Evolutionary conservation across 1,140 invertebrate species (phyloP).

Genomic region (Pogonomyrmex barbatus): DNA sequence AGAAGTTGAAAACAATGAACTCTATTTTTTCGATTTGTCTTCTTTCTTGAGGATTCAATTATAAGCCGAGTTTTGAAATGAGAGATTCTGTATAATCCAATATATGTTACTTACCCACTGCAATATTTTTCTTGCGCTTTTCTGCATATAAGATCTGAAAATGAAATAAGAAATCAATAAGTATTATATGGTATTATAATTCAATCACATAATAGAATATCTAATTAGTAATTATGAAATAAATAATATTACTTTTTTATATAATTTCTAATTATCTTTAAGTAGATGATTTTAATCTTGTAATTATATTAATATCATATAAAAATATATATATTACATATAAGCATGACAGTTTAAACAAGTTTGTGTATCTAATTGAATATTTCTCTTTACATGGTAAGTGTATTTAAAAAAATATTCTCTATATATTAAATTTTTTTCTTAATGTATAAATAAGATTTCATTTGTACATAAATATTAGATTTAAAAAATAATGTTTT

Average conservation of each 20-base stretch:
- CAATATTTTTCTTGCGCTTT: slow-evolving; percentile 54
- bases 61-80: slow-evolving; percentile 6
- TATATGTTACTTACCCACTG: slow-evolving; percentile 62
- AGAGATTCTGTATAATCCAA: neutral
- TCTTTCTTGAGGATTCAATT: neutral
- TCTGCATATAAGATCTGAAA: slow-evolving; percentile 57
- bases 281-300: slow-evolving; percentile 20
- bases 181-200: slow-evolving; percentile 1
- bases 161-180: slow-evolving; percentile 35
- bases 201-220: neutral
- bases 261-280: slow-evolving; percentile 39
- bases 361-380: neutral
- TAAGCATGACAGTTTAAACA: slow-evolving; percentile 9
- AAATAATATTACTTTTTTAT: slow-evolving; percentile 1
- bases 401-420: neutral
- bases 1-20: neutral
- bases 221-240: neutral
- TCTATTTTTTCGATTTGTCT: neutral
- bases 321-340: neutral
- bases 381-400: neutral
- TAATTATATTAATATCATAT: neutral
- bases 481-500: neutral
- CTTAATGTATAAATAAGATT: neutral
- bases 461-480: slow-evolving; percentile 13
- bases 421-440: neutral